These are phyloP conservation scores for Caenorhabditis inopinata DNA, from an alignment of 1,140 invertebrate species.

Conservation along the genomic window DNA sequence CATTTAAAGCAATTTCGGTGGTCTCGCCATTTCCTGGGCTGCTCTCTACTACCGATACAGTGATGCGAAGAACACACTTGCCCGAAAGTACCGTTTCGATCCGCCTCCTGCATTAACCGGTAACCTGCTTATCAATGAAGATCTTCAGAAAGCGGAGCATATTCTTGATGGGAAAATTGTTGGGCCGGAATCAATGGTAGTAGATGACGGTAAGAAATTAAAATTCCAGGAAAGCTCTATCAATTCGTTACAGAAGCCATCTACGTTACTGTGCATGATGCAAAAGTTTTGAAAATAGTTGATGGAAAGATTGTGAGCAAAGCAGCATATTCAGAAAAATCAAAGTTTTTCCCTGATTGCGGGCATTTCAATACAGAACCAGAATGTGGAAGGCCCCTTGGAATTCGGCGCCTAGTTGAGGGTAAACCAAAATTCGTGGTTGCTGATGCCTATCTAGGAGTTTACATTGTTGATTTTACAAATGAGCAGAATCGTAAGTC, in stretches of 20 bases:
- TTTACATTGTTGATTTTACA: slow-evolving; percentile 58
- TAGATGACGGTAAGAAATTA: slow-evolving; percentile 53
- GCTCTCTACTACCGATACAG: slow-evolving; percentile 42
- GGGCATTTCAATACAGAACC: slow-evolving; percentile 54
- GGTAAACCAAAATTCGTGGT: slow-evolving; percentile 53
- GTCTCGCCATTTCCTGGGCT: slow-evolving; percentile 29
- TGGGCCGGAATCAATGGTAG: slow-evolving; percentile 61
- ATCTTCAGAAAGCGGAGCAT: slow-evolving; percentile 46
- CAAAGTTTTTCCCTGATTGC: slow-evolving; percentile 36
- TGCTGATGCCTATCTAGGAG: slow-evolving; percentile 58
- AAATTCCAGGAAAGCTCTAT: too few relatives aligned
- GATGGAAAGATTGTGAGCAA: slow-evolving; percentile 54
- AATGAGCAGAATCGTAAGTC: slow-evolving; percentile 42
- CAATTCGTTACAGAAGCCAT: slow-evolving; percentile 50
- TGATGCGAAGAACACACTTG: background rate
- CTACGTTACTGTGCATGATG: slow-evolving; percentile 60
- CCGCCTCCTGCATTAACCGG: slow-evolving; percentile 51
- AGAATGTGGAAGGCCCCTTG: slow-evolving; percentile 58
- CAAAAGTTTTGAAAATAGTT: slow-evolving; percentile 60
- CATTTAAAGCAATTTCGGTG: background rate
- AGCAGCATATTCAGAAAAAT: slow-evolving; percentile 49
- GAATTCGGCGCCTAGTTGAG: slow-evolving; percentile 57
- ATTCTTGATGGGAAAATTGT: slow-evolving; percentile 56
- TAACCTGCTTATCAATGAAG: slow-evolving; percentile 47
- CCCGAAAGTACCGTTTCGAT: slow-evolving; percentile 42